Base-by-base conservation (phyloP, 2,113 vertebrate species). In the Phyllostomus hastatus region DNA sequence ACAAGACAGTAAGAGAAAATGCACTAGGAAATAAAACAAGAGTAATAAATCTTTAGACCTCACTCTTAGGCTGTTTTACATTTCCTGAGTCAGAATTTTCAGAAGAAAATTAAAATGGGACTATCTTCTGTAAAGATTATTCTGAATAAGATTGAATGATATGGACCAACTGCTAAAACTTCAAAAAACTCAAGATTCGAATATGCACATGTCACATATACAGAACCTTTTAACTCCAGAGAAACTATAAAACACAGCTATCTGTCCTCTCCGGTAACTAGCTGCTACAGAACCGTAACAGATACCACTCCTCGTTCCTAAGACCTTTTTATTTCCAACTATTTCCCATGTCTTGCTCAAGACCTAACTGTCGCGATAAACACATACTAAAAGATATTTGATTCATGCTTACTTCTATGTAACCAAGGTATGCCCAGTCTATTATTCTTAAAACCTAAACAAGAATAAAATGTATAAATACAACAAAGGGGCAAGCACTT, bases 11-110 rank as follows among this genome's bases (percentile, higher is more conserved):
- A 82, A 88, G 52, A 96, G 91, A 97, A 96, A 96, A 89, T 46
- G 48, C 52, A 94, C 70, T 70, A 97, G 82, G 85, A 97, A 97
- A 78, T 89, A 88, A 91, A 82, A 88, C 87, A 88, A 95, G 95
- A 89, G 72, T 19, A 84, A 59, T 80, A 91, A 90, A 70, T 86
- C 91, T 86, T 84, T 85, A 96, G 83, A 91, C 35, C 50, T 80
- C 75, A 92, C 59, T 95, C 50, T 92, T 38, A 90, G 52, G 22
- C 24, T 94, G 87, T 84, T 91, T 86, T 82, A 97, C 46, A 97
- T 78, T 92, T 93, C 50, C 75, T 50, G 57, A 95, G 33, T 84
- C 79, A 93, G 79, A 94, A 96, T 75, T 97, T 90, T 85, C 92
- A 94, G 26, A 94, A 24, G 91, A 50, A 96, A 94, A 88, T 85